Percentiles rank a stretch among this genome's conserved stretches.
Conservation (phyloP, 2,113 vertebrate species). For the Mionectes macconnelli region DNA sequence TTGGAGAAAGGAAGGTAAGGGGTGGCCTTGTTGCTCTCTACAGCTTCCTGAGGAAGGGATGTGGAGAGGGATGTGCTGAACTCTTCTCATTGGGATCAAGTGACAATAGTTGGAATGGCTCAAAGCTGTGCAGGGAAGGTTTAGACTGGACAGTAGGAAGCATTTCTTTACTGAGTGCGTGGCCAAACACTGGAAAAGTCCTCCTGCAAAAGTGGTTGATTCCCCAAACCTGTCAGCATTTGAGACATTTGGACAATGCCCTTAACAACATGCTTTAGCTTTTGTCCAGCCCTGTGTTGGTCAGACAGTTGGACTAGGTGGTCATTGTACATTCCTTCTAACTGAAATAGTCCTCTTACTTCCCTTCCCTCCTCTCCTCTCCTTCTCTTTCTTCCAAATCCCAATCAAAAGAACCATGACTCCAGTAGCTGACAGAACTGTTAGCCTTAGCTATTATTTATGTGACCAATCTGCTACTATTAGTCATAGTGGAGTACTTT, state of each 20-base stretch:
- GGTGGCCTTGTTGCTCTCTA: neutral
- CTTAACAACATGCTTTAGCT: neutral
- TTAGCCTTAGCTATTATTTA: neutral
- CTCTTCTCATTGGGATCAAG: neutral
- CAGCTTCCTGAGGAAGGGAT: neutral
- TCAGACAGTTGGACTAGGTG: neutral
- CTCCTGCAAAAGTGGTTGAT: neutral
- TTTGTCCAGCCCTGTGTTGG: neutral
- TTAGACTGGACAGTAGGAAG: neutral
- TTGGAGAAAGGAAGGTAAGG: neutral
- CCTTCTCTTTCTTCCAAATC: neutral
- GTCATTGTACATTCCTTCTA: accelerated
- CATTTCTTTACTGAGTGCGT: neutral
- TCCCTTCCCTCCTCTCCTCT: neutral
- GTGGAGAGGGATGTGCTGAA: neutral
- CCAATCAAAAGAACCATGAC: neutral
- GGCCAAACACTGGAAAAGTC: neutral
- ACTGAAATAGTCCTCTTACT: neutral
- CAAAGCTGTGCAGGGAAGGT: neutral
- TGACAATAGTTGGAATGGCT: accelerated
- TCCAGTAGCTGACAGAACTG: neutral
- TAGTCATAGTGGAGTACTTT: neutral
- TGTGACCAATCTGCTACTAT: neutral
- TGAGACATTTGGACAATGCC: neutral
- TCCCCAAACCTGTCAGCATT: neutral